Conservation (phyloP, 2,797 vertebrate genomes). For the Oryzias sinensis region DNA sequence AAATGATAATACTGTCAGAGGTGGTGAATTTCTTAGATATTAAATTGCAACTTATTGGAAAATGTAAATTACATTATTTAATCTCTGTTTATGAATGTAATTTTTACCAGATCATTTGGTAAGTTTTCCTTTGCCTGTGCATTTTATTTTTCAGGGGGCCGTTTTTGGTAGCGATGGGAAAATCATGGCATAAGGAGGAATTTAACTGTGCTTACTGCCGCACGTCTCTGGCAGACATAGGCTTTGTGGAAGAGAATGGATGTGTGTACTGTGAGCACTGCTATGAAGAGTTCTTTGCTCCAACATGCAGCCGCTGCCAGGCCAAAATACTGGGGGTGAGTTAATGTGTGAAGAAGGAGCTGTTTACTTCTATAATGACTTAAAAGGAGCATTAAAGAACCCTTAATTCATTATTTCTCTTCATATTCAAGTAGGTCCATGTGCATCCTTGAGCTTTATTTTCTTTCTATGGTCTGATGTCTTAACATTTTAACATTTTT, state of each 20-base stretch:
- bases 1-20: too few relatives aligned
- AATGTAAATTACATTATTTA: too few relatives aligned
- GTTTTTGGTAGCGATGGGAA: constrained; percentile 93
- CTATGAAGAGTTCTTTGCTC: constrained; percentile 97
- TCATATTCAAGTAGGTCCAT: not conserved
- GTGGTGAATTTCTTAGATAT: too few relatives aligned
- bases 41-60: too few relatives aligned
- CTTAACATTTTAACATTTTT: not conserved
- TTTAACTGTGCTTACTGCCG: constrained; percentile 93
- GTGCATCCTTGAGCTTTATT: not conserved
- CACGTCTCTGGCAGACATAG: constrained; percentile 88
- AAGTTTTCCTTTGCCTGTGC: not conserved
- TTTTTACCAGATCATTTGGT: not conserved
- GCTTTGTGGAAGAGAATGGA: constrained; percentile 94
- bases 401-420: not conserved
- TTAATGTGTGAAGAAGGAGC: constrained; percentile 1
- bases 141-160: constrained; percentile 78
- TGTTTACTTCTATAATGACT: not conserved
- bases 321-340: constrained; percentile 95
- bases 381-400: not conserved
- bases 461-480: not conserved
- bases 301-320: constrained; percentile 90
- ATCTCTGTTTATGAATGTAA: not conserved
- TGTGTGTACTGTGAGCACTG: constrained; percentile 91
- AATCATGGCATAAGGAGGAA: constrained; percentile 98